Percentiles rank a stretch among this genome's conserved stretches.
Evolutionary conservation across 2,888 invertebrate species (phyloP).

Genomic region (Leucophenga montana): DNA sequence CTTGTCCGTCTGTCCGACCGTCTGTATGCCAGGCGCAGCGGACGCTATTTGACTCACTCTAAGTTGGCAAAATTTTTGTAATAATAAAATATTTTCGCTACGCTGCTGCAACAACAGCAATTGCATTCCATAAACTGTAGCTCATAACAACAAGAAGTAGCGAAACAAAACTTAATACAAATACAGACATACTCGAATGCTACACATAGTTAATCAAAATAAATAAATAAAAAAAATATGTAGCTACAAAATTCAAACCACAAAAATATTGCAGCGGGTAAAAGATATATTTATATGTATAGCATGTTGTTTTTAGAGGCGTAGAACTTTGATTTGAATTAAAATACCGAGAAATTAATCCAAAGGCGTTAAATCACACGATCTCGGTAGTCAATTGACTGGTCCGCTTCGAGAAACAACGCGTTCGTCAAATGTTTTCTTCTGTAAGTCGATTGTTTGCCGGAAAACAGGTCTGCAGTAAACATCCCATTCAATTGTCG

Average conservation of each 20-base stretch:
- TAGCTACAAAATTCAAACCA: constrained; percentile 39
- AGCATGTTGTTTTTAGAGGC: too few relatives aligned
- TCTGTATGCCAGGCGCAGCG: constrained; percentile 40
- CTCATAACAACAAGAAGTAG: constrained; percentile 46
- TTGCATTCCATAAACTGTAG: constrained; percentile 64
- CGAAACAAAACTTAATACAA: constrained; percentile 2
- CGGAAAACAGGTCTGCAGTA: too few relatives aligned
- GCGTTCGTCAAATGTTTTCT: too few relatives aligned
- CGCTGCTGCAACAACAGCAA: constrained; percentile 41
- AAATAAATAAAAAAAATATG: constrained; percentile 57
- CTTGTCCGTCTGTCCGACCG: constrained; percentile 10
- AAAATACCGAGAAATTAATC: too few relatives aligned
- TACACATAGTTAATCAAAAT: constrained; percentile 39
- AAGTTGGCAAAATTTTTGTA: constrained; percentile 66
- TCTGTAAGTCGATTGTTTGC: too few relatives aligned
- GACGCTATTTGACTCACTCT: constrained; percentile 48
- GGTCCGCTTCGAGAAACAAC: too few relatives aligned
- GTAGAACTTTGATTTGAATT: too few relatives aligned
- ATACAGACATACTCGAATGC: not conserved
- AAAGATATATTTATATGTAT: constrained; percentile 1
- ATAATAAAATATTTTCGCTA: constrained; percentile 67
- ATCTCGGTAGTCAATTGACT: too few relatives aligned
- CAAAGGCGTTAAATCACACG: too few relatives aligned
- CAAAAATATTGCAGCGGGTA: constrained; percentile 66
- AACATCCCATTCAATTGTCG: too few relatives aligned